Evolutionary conservation across 1,140 invertebrate genomes (phyloP), one percentile per base, ranked within the genome.

Genomic region (Pseudomyrmex dendroicus): DNA sequence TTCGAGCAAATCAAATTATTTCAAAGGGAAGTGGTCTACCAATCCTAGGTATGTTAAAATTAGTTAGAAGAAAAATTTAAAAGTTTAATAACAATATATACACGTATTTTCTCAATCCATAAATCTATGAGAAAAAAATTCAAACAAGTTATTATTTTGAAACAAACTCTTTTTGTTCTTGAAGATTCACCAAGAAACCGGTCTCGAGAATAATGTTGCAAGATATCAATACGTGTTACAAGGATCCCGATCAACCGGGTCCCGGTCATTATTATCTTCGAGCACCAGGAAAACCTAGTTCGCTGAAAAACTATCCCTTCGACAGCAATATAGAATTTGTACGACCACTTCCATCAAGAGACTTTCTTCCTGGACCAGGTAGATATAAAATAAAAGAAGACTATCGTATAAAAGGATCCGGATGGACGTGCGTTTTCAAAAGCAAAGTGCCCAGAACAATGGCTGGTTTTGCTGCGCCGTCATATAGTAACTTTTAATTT

Each of bases 371-470:
- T 59, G 83, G 80, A 1, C 87, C 77, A 54, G 78, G 73, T 5
- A 83, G 78, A 67, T 90, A 90, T 59, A 22, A 22, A 0, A 59
- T 82, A 2, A 61, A 68, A 50, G 22, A 67, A 0, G 1, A 2
- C 0, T 48, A n/a, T 35, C 0, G 0, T 4, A 61, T 89, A 46
- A 50, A 72, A 44, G 85, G 86, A 2, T 10, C 70, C 0, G 89
- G 89, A 15, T 90, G 87, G 87, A 85, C 67, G 0, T 87, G 7
- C 0, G 22, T 85, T 9, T 90, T 90, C 12, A 90, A 84, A 2
- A 89, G 86, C 50, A 85, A 87, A n/a, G 44, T 66, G 0, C 87
- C 83, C 0, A 82, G 89, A 15, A 89, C 52, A 0, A 25, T 73
- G 0, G 67, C 48, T 8, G 12, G 63, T 1, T 0, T 52, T 1